A percentile compares a stretch with the other conserved stretches of the same genome.
phyloP scores from a whole-genome alignment of 2,888 invertebrate genomes.

The Helleia helle region DNA sequence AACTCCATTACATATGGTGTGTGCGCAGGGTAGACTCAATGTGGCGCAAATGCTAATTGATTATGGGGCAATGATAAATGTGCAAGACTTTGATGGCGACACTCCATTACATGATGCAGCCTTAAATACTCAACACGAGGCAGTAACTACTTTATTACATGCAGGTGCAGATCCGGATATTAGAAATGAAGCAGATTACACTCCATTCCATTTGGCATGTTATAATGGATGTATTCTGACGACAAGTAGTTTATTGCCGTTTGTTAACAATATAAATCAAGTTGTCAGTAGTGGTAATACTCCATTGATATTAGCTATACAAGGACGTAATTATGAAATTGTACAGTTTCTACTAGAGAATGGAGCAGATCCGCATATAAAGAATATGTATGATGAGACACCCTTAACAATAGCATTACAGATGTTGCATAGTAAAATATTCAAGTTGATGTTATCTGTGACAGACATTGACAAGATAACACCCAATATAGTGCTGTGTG shows the following conservation, averaged over 20 bases:
- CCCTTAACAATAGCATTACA: conserved; percentile 50
- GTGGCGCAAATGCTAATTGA: conserved; percentile 49
- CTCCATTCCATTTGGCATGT: conserved; percentile 61
- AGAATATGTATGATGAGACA: conserved; percentile 38
- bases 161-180: conserved; percentile 57
- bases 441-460: conserved; percentile 39
- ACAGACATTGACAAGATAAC: conserved; percentile 41
- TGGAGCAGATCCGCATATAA: conserved; percentile 53
- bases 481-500: conserved; percentile 42
- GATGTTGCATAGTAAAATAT: conserved; percentile 38
- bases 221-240: conserved; percentile 45
- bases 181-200: conserved; percentile 45
- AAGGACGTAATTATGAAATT: conserved; percentile 39
- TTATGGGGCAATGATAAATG: conserved; percentile 52
- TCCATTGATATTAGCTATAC: conserved; percentile 47
- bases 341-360: conserved; percentile 46
- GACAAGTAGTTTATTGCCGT: conserved; percentile 42
- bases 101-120: conserved; percentile 64
- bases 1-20: conserved; percentile 56
- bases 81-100: conserved; percentile 65
- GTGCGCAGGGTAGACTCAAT: conserved; percentile 49
- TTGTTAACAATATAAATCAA: conserved; percentile 49
- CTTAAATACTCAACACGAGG: conserved; percentile 34
- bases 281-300: conserved; percentile 43
- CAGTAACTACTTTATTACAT: conserved; percentile 43